Evolutionary conservation across 2,113 vertebrate species (phyloP), one percentile per base, ranked within the genome.

Genomic region (Mobula hypostoma): DNA sequence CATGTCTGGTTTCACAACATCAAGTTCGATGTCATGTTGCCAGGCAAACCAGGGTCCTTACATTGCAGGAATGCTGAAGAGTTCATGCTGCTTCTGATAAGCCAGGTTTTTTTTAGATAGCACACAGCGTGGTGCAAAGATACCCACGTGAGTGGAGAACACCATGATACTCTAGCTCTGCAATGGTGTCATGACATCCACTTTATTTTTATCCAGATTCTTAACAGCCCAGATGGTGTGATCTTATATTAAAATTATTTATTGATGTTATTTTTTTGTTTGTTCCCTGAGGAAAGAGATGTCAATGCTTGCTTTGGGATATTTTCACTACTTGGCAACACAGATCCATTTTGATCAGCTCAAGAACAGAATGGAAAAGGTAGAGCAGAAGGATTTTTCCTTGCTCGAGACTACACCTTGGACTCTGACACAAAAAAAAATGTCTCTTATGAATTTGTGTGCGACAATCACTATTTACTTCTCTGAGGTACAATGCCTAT

Each of bases 121-220:
- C 27, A 21, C 19, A 17, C 56, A 29, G 8, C 24, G 8, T 6
- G 83, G 21, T 19, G 40, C 21, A 93, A 93, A 48, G 32, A 74
- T 40, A 17, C 56, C 24, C 14, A 32, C 24, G 74, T 36, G 56
- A 27, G 70, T 74, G 27, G 36, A 24, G 12, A 36, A 74, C 36
- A 76, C 72, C 11, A 74, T 76, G 91, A 56, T 74, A 66, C 15
- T 17, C 66, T 8, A 14, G 61, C n/a, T 90, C 85, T 68, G 61
- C 17, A 48, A 74, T 74, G 17, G 15, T 91, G 90, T 40, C 48
- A 48, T 72, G 36, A 93, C 68, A 74, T 74, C 56, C 36, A 93
- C 7, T 93, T 93, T 93, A 93, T 93, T 93, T 93, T 56, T 70
- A 93, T 92, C 68, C 21, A 48, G 19, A 40, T 92, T 92, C 36